Percentiles rank a stretch among this genome's conserved stretches.
phyloP scores from a whole-genome alignment of 2,888 invertebrate species.

The Melieria crassipennis region DNA sequence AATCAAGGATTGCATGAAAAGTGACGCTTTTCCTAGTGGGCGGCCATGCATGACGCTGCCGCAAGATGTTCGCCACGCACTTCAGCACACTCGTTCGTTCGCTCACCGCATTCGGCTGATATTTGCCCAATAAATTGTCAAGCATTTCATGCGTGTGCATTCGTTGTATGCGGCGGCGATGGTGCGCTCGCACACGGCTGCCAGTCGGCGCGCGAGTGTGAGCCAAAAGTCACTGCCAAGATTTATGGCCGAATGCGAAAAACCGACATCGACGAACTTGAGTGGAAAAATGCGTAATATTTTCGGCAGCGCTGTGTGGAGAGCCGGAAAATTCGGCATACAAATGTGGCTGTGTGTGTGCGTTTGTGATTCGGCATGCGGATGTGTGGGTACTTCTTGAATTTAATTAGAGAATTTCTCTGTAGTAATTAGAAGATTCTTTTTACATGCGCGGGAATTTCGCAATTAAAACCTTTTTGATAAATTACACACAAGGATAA shows the following conservation, averaged over 20 bases:
- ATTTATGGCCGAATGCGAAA: constrained; percentile 33
- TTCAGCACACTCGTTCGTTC: background rate
- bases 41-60: no score
- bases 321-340: background rate
- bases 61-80: no score
- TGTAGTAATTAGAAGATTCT: constrained; percentile 37
- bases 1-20: no score
- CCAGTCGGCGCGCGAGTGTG: background rate
- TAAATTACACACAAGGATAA: constrained; percentile 40
- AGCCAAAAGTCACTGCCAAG: constrained; percentile 26
- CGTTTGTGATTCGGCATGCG: background rate
- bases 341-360: background rate
- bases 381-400: constrained; percentile 35
- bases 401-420: constrained; percentile 41
- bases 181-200: no score
- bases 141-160: constrained; percentile 39
- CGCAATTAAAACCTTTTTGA: constrained; percentile 41
- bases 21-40: no score
- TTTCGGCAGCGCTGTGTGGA: constrained; percentile 1
- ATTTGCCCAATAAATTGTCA: constrained; percentile 37
- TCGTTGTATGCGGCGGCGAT: constrained; percentile 1
- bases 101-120: constrained; percentile 21
- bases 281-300: constrained; percentile 27
- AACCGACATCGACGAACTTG: constrained; percentile 21
- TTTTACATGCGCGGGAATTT: constrained; percentile 40